Evolutionary conservation across 2,797 vertebrate genomes (phyloP), one percentile per base, ranked within the genome.

Genomic region (Gallirallus australis): DNA sequence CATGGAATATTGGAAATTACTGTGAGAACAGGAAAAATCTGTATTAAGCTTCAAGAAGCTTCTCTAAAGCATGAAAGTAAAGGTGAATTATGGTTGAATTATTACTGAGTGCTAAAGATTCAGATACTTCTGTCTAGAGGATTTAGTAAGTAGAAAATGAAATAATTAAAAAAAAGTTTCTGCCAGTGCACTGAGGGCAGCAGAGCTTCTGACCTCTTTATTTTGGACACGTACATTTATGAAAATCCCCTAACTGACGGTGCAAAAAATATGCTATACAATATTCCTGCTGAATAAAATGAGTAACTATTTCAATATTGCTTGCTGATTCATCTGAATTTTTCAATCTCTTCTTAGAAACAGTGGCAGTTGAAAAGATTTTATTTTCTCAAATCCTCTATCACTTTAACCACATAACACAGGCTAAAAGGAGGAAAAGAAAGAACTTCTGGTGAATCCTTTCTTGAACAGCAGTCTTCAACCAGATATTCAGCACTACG

Each of bases 281-380:
- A 86, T 70, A 89, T 37, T 63, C 39, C 28, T 63, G 37, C 7
- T 85, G 68, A 90, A 92, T 79, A 88, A 95, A 92, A 91, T 50
- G 12, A 86, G 82, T 35, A 94, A 76, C 50, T 77, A 80, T 75
- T 94, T 90, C 79, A 86, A 89, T 93, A 89, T 33, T 4, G 13
- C 56, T 70, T 82, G 90, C 86, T 90, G 90, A 91, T 79, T 92
- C 80, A 90, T 61, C 82, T 93, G 57, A 90, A 83, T 81, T 94
- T 94, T 90, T 95, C 64, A 89, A 66, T 39, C 18, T 91, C 24
- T 78, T 79, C 57, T 88, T 66, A 84, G 75, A 86, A 86, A 80
- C 23, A 89, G 33, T 75, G n/a, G 63, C 30, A 95, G 64, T 39
- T 77, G 56, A 70, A 63, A 90, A 52, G 47, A 45, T 68, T 61